These are phyloP conservation scores for Danaus plexippus DNA, from an alignment of 1,140 invertebrate genomes.

Conservation along the genomic window DNA sequence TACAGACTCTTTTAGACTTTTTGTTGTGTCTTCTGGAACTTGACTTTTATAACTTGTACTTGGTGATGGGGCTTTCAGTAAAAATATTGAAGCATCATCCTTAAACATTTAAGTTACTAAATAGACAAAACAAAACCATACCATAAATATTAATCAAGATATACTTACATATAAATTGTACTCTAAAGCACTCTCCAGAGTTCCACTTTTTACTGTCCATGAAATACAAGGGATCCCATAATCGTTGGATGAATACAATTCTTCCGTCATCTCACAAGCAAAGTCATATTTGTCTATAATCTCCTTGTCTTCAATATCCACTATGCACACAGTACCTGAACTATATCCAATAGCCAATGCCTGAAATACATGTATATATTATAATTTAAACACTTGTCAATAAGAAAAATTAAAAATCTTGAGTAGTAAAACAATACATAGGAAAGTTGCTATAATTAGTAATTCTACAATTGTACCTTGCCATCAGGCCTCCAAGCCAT, in stretches of 20 bases:
- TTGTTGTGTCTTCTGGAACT: slow-evolving; percentile 70
- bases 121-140: slow-evolving; percentile 43
- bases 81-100: slow-evolving; percentile 72
- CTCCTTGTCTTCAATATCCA: slow-evolving; percentile 92
- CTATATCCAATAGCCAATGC: slow-evolving; percentile 76
- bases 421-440: slow-evolving; percentile 1
- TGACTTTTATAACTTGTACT: slow-evolving; percentile 61
- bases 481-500: slow-evolving; percentile 96
- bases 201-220: slow-evolving; percentile 71
- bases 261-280: slow-evolving; percentile 55
- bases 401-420: slow-evolving; percentile 8
- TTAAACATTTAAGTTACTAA: slow-evolving; percentile 82
- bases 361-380: slow-evolving; percentile 31
- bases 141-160: slow-evolving; percentile 41
- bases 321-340: slow-evolving; percentile 78
- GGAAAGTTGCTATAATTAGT: no score
- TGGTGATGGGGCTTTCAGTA: slow-evolving; percentile 64
- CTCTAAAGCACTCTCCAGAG: slow-evolving; percentile 49
- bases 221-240: slow-evolving; percentile 72
- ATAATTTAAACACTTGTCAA: background rate
- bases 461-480: slow-evolving; percentile 76
- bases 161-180: slow-evolving; percentile 64
- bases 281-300: slow-evolving; percentile 80
- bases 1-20: slow-evolving; percentile 76
- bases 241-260: slow-evolving; percentile 40